A percentile compares a stretch with the other conserved stretches of the same genome.
Conservation (phyloP, 2,113 vertebrate species). For the Sitta europaea region DNA sequence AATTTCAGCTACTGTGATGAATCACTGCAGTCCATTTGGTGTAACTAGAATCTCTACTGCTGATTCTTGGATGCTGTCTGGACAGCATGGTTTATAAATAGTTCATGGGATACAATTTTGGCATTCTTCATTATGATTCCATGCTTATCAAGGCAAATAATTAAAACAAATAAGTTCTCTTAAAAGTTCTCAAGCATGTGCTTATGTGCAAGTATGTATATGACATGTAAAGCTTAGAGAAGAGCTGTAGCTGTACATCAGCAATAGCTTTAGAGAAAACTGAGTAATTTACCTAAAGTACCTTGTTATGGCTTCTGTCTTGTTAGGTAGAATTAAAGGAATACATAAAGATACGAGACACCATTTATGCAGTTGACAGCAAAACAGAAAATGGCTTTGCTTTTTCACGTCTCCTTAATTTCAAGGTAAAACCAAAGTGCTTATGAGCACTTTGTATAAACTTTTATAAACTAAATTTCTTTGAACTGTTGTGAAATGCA, state of each 20-base stretch:
- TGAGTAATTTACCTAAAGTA: neutral
- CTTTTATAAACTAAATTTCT: no score
- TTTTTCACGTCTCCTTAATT: conserved; percentile 82
- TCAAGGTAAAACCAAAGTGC: conserved; percentile 74
- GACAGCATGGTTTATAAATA: neutral
- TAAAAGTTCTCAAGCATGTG: neutral
- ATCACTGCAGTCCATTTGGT: neutral
- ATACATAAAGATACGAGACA: conserved; percentile 85
- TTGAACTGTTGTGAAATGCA: neutral
- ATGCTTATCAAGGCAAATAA: neutral
- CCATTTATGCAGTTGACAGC: conserved; percentile 84
- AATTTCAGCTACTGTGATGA: neutral
- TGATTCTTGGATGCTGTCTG: neutral
- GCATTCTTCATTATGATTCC: neutral
- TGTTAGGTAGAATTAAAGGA: conserved; percentile 90
- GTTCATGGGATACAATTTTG: neutral
- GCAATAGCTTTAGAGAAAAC: neutral
- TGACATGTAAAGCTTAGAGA: neutral
- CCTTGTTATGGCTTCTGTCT: neutral
- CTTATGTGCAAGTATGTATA: neutral
- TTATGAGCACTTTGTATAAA: no score
- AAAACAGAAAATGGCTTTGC: conserved; percentile 79
- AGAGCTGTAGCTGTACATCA: neutral
- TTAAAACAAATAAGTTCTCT: neutral
- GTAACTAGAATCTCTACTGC: neutral